A percentile compares a stretch with the other conserved stretches of the same genome.
Evolutionary conservation across 2,797 vertebrate species (phyloP).

Genomic region (Heliangelus exortis): DNA sequence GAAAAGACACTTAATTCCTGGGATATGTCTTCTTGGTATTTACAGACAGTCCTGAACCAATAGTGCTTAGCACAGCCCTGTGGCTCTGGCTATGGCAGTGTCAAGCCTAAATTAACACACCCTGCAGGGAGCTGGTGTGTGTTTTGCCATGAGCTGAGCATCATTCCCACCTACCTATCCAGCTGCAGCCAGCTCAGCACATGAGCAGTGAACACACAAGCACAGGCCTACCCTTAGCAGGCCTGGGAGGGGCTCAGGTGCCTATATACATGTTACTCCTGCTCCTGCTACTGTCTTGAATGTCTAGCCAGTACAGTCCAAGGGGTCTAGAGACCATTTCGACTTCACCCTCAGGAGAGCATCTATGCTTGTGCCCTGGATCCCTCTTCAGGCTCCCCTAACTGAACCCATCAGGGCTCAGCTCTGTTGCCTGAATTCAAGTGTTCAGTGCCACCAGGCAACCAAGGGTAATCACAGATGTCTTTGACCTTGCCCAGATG

Average conservation of each 20-base stretch:
- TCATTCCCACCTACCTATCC: not conserved
- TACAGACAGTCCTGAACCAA: not conserved
- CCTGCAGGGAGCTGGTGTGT: rapidly evolving
- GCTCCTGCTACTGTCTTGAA: not conserved
- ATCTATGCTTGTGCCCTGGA: too few relatives aligned
- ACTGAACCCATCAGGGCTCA: not conserved
- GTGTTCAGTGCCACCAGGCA: not conserved
- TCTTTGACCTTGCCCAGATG: not conserved
- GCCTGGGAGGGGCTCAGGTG: not conserved
- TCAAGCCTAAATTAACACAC: rapidly evolving
- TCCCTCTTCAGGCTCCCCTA: not conserved
- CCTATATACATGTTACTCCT: rapidly evolving
- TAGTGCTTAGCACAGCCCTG: not conserved
- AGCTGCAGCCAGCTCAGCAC: not conserved
- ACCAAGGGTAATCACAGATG: not conserved
- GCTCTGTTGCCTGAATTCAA: not conserved
- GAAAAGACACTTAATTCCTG: not conserved
- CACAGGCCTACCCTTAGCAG: not conserved
- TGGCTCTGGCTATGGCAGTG: not conserved
- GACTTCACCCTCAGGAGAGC: not conserved
- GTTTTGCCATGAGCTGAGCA: not conserved
- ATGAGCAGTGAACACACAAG: not conserved
- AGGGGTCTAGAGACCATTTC: not conserved
- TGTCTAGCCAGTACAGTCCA: not conserved
- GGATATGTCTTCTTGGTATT: not conserved